Conservation (phyloP, 1,140 invertebrate species). For the Euglossa dilemma region DNA sequence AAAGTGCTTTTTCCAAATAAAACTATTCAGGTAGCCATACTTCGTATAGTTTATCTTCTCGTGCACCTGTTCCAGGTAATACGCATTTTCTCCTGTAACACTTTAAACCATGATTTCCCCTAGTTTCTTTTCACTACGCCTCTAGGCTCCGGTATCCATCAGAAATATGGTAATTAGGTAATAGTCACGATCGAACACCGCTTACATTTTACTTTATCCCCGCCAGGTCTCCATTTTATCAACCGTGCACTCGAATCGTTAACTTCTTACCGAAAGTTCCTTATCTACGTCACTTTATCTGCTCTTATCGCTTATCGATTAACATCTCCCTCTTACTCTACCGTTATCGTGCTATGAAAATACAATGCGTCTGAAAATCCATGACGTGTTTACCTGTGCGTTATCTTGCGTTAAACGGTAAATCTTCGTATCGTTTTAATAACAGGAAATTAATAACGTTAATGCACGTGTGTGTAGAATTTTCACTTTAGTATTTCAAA, state of each 20-base stretch:
- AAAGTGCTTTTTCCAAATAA: background rate
- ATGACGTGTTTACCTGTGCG: background rate
- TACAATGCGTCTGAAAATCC: background rate
- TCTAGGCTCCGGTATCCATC: background rate
- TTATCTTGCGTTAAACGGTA: background rate
- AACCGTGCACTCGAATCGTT: background rate
- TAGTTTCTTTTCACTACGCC: background rate
- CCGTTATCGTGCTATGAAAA: background rate
- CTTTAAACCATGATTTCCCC: slow-evolving; percentile 4
- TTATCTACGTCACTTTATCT: background rate
- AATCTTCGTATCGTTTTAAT: too few relatives aligned
- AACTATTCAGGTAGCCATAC: background rate
- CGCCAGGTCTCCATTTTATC: background rate
- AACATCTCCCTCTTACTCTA: background rate
- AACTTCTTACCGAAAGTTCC: background rate
- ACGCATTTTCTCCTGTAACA: slow-evolving; percentile 6
- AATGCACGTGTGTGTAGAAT: too few relatives aligned
- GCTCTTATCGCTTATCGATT: slow-evolving; percentile 6
- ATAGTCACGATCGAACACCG: background rate
- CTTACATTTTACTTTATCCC: background rate
- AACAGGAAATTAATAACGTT: too few relatives aligned
- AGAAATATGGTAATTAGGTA: background rate
- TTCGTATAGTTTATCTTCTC: background rate
- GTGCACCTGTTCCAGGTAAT: background rate
- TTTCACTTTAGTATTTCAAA: too few relatives aligned